phyloP scores from a whole-genome alignment of 2,797 vertebrate species.

The Anniella stebbinsi region DNA sequence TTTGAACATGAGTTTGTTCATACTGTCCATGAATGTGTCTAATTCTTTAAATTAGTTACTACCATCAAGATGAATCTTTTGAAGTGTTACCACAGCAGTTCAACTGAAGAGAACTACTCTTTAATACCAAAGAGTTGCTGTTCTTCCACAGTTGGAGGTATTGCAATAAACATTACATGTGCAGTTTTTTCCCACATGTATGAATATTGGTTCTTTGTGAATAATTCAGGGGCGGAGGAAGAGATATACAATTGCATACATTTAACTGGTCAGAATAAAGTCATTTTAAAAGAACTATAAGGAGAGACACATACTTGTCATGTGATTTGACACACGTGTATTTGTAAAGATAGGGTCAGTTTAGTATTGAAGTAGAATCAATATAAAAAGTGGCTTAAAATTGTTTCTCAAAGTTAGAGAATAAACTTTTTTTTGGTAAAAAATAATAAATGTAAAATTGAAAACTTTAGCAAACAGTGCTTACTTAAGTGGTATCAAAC shows the following conservation, averaged over 20 bases:
- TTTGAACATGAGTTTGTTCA: neutral
- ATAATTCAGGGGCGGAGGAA: neutral
- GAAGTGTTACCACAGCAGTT: neutral
- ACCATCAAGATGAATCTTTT: neutral
- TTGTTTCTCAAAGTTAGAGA: neutral
- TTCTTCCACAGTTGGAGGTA: neutral
- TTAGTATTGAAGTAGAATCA: neutral
- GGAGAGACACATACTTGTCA: conserved; percentile 8
- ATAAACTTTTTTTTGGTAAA: neutral
- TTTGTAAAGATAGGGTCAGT: neutral
- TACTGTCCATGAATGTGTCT: neutral
- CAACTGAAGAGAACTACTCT: neutral
- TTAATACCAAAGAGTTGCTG: neutral
- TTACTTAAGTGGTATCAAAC: conserved; percentile 2
- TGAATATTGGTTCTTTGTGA: neutral
- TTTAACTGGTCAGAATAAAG: conserved; percentile 10
- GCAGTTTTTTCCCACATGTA: neutral
- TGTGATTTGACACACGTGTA: neutral
- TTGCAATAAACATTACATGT: no score
- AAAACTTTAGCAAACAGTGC: conserved; percentile 26
- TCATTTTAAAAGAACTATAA: neutral
- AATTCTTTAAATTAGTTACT: neutral
- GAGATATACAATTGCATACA: neutral
- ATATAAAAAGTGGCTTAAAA: neutral
- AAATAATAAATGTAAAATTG: neutral